Evolutionary conservation across 2,888 invertebrate species (phyloP).

Genomic region (Elysia crispata): DNA sequence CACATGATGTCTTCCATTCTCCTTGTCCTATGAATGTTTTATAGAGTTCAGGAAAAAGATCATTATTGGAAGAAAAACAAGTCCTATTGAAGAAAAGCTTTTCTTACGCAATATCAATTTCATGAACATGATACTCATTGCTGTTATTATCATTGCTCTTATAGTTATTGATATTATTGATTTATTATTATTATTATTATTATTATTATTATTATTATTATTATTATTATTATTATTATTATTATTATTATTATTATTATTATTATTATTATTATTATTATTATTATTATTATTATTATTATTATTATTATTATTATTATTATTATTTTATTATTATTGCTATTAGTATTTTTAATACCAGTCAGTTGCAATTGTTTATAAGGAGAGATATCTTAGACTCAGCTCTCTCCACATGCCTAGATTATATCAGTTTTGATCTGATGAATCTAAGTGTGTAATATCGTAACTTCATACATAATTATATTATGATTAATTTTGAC

Average conservation of each 20-base stretch:
- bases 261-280: constrained; percentile 30
- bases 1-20: no score
- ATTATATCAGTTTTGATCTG: no score
- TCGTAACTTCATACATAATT: no score
- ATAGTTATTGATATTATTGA: not conserved
- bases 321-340: constrained; percentile 23
- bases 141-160: not conserved
- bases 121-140: not conserved
- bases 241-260: constrained; percentile 31
- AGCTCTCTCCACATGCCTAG: no score
- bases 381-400: no score
- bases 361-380: no score
- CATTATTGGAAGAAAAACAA: no score
- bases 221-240: constrained; percentile 29
- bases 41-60: no score
- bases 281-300: constrained; percentile 5
- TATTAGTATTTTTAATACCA: constrained; percentile 15
- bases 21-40: no score
- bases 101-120: not conserved
- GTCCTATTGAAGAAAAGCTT: no score
- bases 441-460: no score
- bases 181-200: not conserved
- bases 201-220: not conserved
- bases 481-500: no score
- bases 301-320: constrained; percentile 29